Evolutionary conservation across 2,113 vertebrate species (phyloP).

Genomic region (Catagonus wagneri): DNA sequence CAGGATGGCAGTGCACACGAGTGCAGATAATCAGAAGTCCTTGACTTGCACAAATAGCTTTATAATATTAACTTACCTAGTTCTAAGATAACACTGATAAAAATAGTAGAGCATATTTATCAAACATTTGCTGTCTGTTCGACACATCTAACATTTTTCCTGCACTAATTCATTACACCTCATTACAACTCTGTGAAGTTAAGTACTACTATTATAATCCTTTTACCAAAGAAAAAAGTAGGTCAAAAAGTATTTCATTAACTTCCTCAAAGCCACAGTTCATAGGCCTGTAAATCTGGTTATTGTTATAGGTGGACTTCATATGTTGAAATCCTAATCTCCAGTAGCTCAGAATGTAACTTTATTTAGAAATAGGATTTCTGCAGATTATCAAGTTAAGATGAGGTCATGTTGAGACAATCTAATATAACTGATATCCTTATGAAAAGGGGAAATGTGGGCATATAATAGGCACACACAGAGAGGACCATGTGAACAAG

Average conservation of each 20-base stretch:
- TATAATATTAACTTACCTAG: neutral
- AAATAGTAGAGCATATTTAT: neutral
- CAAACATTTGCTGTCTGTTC: neutral
- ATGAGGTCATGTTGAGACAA: neutral
- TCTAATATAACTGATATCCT: neutral
- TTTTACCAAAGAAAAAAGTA: neutral
- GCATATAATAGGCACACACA: neutral
- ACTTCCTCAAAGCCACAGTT: neutral
- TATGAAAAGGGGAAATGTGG: neutral
- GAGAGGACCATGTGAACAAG: neutral
- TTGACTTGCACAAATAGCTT: neutral
- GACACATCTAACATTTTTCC: neutral
- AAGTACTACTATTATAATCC: neutral
- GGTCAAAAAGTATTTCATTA: neutral
- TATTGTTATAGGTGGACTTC: neutral
- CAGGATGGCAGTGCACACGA: neutral
- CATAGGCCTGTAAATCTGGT: neutral
- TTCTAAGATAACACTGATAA: neutral
- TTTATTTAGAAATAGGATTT: neutral
- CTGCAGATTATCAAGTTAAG: neutral
- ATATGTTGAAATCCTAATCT: neutral
- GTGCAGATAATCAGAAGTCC: neutral
- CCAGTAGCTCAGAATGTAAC: neutral
- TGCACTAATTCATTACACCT: neutral
- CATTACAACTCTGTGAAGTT: neutral